These are phyloP conservation scores for Tarsius wallacei DNA, from an alignment of 2,797 vertebrate genomes.

Conservation along the genomic window DNA sequence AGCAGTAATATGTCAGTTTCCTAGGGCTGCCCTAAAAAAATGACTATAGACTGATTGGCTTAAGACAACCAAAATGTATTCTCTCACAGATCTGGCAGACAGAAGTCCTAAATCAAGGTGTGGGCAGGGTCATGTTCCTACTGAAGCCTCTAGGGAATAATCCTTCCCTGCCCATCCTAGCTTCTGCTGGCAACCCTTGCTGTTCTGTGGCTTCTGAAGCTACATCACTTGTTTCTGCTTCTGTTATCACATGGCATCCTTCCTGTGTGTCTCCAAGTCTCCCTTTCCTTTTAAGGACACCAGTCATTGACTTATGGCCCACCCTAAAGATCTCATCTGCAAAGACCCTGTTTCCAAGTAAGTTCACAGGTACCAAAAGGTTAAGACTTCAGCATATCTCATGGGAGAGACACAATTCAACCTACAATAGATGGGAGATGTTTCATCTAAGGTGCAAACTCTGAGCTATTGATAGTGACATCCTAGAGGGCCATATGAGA, in stretches of 20 bases:
- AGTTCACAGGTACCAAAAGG: background rate
- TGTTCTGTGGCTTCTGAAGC: background rate
- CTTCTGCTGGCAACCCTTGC: background rate
- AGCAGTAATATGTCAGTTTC: background rate
- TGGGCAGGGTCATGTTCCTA: background rate
- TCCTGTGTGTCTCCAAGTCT: background rate
- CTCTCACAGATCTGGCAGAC: background rate
- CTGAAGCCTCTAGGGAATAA: background rate
- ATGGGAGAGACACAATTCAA: background rate
- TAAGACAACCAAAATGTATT: background rate
- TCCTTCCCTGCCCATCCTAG: background rate
- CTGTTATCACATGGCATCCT: background rate
- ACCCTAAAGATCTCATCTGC: background rate
- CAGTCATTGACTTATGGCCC: background rate
- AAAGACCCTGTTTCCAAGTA: background rate
- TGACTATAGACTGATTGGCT: background rate
- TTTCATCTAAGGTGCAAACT: background rate
- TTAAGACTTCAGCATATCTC: background rate
- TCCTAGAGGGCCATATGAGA: background rate
- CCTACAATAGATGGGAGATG: background rate
- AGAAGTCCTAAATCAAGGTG: background rate
- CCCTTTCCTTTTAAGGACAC: background rate
- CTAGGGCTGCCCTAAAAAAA: background rate
- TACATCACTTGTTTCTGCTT: background rate
- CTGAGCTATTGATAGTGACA: background rate